Conservation (phyloP, 2,113 vertebrate genomes). For the Periophthalmodon schlosseri region DNA sequence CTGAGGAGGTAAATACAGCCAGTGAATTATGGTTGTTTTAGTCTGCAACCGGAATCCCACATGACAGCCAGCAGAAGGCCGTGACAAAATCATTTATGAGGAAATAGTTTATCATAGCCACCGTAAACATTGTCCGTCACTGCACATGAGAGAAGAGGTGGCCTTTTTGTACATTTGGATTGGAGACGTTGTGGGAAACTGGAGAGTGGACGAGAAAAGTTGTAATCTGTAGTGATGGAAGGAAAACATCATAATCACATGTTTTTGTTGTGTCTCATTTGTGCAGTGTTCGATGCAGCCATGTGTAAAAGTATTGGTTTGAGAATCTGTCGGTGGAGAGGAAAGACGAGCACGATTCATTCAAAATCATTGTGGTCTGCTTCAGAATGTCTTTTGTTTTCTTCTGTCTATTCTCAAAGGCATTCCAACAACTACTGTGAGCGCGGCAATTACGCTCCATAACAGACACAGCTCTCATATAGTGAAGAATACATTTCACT, state of each 20-base stretch:
- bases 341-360: conserved; percentile 26
- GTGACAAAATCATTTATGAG: conserved; percentile 76
- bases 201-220: conserved; percentile 38
- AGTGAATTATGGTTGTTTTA: conserved; percentile 91
- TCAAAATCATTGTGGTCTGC: conserved; percentile 8
- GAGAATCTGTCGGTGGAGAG: conserved; percentile 28
- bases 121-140: conserved; percentile 72
- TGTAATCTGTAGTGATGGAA: conserved; percentile 46
- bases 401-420: not conserved
- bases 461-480: not conserved
- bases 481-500: not conserved
- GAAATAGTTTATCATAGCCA: conserved; percentile 76
- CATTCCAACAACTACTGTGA: not conserved
- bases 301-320: conserved; percentile 36
- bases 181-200: conserved; percentile 28
- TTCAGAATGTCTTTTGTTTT: conserved; percentile 5
- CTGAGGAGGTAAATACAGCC: conserved; percentile 90
- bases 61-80: conserved; percentile 83
- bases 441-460: not conserved
- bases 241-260: conserved; percentile 30
- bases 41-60: conserved; percentile 87
- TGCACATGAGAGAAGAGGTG: conserved; percentile 46
- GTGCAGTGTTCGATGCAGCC: conserved; percentile 33
- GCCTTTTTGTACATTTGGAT: conserved; percentile 29
- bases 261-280: conserved; percentile 45